Conservation (phyloP, 2,113 vertebrate species). For the Gasterosteus nipponicus region DNA sequence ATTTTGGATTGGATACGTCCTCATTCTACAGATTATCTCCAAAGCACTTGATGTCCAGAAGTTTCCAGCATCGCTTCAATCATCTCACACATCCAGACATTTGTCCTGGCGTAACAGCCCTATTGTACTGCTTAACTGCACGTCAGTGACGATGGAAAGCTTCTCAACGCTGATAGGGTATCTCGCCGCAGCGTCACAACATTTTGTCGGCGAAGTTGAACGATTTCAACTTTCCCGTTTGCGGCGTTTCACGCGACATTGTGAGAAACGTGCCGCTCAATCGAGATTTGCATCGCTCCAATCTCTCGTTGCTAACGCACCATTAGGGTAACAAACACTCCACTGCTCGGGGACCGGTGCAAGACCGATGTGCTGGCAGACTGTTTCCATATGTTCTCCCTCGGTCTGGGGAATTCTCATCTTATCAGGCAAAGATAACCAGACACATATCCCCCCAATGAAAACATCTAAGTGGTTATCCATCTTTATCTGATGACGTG, state of each 20-base stretch:
- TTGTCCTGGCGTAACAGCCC: neutral
- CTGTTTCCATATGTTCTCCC: slow-evolving; percentile 28
- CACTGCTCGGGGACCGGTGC: slow-evolving; percentile 15
- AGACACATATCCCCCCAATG: slow-evolving; percentile 35
- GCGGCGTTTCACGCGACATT: no score
- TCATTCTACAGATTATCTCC: slow-evolving; percentile 37
- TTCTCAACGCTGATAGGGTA: no score
- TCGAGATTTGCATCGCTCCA: no score
- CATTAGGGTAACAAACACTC: slow-evolving; percentile 29
- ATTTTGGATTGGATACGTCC: slow-evolving; percentile 33
- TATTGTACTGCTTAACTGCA: slow-evolving; percentile 21
- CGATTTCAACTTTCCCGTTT: no score
- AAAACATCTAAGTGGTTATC: slow-evolving; percentile 55
- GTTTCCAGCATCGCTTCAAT: slow-evolving; percentile 23
- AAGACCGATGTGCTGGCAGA: slow-evolving; percentile 9
- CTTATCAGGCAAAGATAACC: slow-evolving; percentile 43
- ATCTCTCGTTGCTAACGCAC: no score
- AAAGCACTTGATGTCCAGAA: slow-evolving; percentile 42
- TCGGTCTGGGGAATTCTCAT: slow-evolving; percentile 24
- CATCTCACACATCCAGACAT: slow-evolving; percentile 24
- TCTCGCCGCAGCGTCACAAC: no score
- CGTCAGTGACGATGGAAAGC: no score
- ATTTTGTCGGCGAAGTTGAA: no score
- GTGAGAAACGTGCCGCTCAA: no score
- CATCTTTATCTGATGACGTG: slow-evolving; percentile 38